Conservation (phyloP, 2,888 invertebrate genomes). For the Meganola albula region DNA sequence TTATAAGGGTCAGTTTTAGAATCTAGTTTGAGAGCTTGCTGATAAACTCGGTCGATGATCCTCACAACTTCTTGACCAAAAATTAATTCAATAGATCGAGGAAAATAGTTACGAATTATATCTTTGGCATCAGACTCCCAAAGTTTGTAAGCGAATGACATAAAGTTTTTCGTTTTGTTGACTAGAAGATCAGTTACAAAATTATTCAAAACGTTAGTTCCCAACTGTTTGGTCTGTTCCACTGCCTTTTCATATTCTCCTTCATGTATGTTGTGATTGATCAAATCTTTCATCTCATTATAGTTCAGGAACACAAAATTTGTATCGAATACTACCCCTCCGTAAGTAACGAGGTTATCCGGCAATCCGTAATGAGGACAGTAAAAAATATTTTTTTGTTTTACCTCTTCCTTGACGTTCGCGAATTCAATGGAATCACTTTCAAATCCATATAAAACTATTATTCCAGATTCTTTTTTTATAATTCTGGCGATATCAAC, state of each 20-base stretch:
- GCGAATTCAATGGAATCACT: conserved; percentile 19
- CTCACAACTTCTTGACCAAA: neutral
- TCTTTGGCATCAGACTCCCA: neutral
- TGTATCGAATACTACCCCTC: no score
- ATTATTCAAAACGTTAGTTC: neutral
- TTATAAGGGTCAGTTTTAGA: neutral
- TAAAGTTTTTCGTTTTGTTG: neutral
- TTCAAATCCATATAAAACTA: conserved; percentile 31
- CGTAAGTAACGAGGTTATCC: no score
- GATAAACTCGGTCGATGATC: neutral
- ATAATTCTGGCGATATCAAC: conserved; percentile 37
- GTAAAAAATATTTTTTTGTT: conserved; percentile 14
- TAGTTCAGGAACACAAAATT: no score
- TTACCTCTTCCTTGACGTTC: conserved; percentile 24
- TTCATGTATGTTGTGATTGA: neutral
- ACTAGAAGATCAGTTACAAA: neutral
- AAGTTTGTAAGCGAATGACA: neutral
- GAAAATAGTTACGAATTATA: neutral
- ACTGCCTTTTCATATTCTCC: neutral
- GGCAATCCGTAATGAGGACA: conserved; percentile 22
- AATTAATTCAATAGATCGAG: neutral
- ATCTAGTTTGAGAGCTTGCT: neutral
- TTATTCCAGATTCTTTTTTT: conserved; percentile 25
- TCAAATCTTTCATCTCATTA: no score
- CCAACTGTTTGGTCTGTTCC: neutral